These are phyloP conservation scores for Gerris lacustris DNA, from an alignment of 2,888 invertebrate genomes.

Conservation along the genomic window DNA sequence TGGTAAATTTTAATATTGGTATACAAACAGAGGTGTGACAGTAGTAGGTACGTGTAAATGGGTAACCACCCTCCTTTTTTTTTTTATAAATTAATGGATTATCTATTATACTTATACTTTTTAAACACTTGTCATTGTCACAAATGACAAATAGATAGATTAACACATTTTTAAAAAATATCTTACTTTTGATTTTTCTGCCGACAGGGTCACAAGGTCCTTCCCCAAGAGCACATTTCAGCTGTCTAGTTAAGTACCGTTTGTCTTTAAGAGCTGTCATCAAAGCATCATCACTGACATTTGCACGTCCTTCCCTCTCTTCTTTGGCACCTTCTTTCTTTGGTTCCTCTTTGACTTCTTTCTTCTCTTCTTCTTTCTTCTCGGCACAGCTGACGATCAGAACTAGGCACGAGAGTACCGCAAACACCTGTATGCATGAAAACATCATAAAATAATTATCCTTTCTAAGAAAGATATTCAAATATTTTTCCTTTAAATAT, in stretches of 20 bases:
- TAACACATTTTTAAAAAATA: no score
- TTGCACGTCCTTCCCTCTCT: conserved; percentile 9
- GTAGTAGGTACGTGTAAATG: no score
- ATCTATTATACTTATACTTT: no score
- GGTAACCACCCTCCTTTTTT: no score
- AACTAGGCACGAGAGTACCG: background rate
- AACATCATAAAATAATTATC: no score
- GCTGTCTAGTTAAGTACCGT: conserved; percentile 55
- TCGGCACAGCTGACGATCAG: background rate
- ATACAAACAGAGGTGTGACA: no score
- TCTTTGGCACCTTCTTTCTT: background rate
- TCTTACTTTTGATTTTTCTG: conserved; percentile 57
- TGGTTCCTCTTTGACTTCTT: background rate
- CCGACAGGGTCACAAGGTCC: conserved; percentile 63
- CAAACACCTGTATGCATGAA: background rate
- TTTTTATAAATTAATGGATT: no score
- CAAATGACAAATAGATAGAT: no score
- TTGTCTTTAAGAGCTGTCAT: conserved; percentile 56
- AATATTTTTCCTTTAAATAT: no score
- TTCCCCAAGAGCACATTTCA: conserved; percentile 61
- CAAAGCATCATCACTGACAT: conserved; percentile 50
- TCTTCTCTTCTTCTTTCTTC: background rate
- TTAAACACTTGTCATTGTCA: no score
- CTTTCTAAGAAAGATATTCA: no score
- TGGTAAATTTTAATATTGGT: no score